Conservation (phyloP, 2,113 vertebrate genomes). For the Pelecanus crispus region DNA sequence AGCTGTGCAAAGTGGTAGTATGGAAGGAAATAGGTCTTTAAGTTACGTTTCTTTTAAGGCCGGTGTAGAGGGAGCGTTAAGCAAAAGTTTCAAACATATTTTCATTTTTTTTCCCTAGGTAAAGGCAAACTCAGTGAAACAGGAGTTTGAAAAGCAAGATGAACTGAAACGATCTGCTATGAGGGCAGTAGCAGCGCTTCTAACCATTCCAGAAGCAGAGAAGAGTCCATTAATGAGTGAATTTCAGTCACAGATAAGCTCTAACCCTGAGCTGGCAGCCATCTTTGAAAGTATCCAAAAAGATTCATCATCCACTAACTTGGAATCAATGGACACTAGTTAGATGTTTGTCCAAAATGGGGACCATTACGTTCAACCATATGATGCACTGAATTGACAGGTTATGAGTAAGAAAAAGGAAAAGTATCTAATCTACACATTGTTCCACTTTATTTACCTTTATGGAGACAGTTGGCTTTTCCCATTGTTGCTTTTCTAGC, state of each 20-base stretch:
- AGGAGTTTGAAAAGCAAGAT: slow-evolving; percentile 99
- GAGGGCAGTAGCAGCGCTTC: slow-evolving; percentile 94
- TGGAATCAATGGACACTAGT: slow-evolving; percentile 99
- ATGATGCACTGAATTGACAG: slow-evolving; percentile 92
- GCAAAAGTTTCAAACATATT: neutral
- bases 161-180: slow-evolving; percentile 97
- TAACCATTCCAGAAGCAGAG: slow-evolving; percentile 98
- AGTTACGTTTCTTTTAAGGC: neutral
- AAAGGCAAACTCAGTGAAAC: slow-evolving; percentile 97
- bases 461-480: slow-evolving; percentile 79
- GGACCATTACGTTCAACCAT: slow-evolving; percentile 84
- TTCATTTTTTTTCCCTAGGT: slow-evolving; percentile 73
- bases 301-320: slow-evolving; percentile 95
- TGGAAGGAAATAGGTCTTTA: neutral
- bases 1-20: neutral
- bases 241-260: slow-evolving; percentile 98
- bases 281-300: slow-evolving; percentile 99
- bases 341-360: slow-evolving; percentile 75
- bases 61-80: neutral
- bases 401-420: slow-evolving; percentile 76
- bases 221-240: slow-evolving; percentile 98
- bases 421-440: slow-evolving; percentile 80
- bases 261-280: slow-evolving; percentile 96
- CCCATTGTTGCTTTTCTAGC: slow-evolving; percentile 81
- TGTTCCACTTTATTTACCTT: slow-evolving; percentile 81